These are phyloP conservation scores for Enteromius afrohamiltoni DNA, from an alignment of 2,797 vertebrate genomes.

Conservation along the genomic window DNA sequence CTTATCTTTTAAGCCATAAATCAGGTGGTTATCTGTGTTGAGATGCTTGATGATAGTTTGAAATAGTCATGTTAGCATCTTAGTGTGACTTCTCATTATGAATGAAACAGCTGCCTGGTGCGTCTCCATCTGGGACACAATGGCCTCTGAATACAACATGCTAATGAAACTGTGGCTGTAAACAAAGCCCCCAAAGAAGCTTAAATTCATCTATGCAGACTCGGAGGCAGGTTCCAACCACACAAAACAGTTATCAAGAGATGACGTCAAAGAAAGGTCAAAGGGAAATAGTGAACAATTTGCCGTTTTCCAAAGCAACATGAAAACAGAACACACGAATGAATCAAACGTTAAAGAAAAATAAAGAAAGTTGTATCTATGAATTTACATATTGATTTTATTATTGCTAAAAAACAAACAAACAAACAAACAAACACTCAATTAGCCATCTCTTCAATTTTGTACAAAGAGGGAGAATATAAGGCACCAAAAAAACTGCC, in stretches of 20 bases:
- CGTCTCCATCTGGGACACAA: slow-evolving; percentile 61
- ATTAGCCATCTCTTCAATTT: not conserved
- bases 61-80: slow-evolving; percentile 48
- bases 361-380: no score
- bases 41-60: slow-evolving; percentile 23
- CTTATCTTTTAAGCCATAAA: slow-evolving; percentile 35
- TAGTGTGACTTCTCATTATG: slow-evolving; percentile 50
- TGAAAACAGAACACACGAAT: not conserved
- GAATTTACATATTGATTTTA: not conserved
- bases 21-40: slow-evolving; percentile 32
- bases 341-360: not conserved
- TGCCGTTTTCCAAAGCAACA: not conserved
- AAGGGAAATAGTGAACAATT: not conserved
- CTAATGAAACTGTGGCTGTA: slow-evolving; percentile 64
- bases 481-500: not conserved
- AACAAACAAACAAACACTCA: not conserved
- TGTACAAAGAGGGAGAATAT: not conserved
- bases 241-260: slow-evolving; percentile 16
- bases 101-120: slow-evolving; percentile 64
- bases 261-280: slow-evolving; percentile 21
- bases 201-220: slow-evolving; percentile 35
- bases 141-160: slow-evolving; percentile 62
- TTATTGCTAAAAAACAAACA: not conserved
- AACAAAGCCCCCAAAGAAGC: slow-evolving; percentile 59
- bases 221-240: slow-evolving; percentile 24